Base-by-base conservation (phyloP, 2,113 vertebrate species). In the Otis tarda region DNA sequence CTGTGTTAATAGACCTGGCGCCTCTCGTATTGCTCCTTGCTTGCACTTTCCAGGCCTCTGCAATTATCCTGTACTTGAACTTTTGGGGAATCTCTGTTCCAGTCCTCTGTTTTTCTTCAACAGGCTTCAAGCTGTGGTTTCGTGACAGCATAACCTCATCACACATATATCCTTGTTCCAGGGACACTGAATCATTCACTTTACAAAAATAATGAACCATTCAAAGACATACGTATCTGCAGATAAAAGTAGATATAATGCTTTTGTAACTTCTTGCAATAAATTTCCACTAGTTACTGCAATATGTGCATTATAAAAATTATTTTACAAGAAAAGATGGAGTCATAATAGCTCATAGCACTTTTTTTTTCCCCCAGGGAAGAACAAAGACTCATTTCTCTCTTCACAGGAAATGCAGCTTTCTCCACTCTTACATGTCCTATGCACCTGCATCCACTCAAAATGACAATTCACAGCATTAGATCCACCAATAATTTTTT, bases 41-140 rank as follows among this genome's bases (percentile, higher is more conserved):
- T 90, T 85, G 50, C 33, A 61, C 27, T 79, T 90, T 77, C n/a
- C 83, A 94, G 49, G 19, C n/a, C 39, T 92, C 41, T 83, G 45
- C 63, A 87, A 81, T 81, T 89, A 89, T 89, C 37, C 27, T 57
- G 4, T 57, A 53, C 41, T 77, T 77, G 50, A 96, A 86, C 59
- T 89, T 89, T 76, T 30, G 55, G 45, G 45, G n/a, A 86, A 16
- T 88, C 31, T 90, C 70, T 74, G 15, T 71, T 92, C 57, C 17
- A 76, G 27, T 41, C 27, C 24, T 89, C 67, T 95, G 53, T 4
- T 89, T 94, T 61, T 86, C 60, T 64, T 91, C 87, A 94, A 57
- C 33, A 80, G 59, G 39, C 76, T 86, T 77, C 80, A 89, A 87
- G 55, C 14, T 80, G 45, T 74, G 39, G 87, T 92, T 96, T 94